Base-by-base conservation (phyloP, 2,888 invertebrate genomes). In the Xanthia togata region DNA sequence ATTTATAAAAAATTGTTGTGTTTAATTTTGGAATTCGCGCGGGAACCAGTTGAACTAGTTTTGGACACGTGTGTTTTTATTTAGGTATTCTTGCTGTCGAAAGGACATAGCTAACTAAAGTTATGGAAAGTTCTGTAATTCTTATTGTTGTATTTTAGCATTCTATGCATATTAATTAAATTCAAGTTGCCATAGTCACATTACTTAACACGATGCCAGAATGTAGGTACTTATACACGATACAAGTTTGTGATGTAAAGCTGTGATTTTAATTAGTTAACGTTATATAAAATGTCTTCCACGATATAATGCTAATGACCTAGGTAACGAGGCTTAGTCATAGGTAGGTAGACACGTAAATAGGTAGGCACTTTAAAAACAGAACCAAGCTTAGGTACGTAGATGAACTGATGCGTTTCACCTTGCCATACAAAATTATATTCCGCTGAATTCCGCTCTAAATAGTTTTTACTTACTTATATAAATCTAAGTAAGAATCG, bases 11-110 rank as follows among this genome's bases (percentile, higher is more conserved):
- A 78, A 73, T 31, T 31, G 67, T 76, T 68, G 82, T 78, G 70
- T 63, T 77, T 60, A 23, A 70, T 75, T 79, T 62, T 69, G 76
- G 79, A 78, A 63, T 78, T 77, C 76, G 64, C 73, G 79, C 84
- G 88, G 79, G 76, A 81, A 70, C n/a, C 63, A 53, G 70, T 53
- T 47, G 3, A 20, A 47, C 20, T 38, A 20, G 62, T 50, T 55
- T 65, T 62, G 35, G 20, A 60, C 9, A 69, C 44, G 73, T 86
- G 38, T 4, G 60, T 73, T 73, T 72, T 50, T 78, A n/a, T 35
- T n/a, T 53, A 41, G 41, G 41, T 44, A 71, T 59, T 44, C n/a
- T 50, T 63, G 44, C 44, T 2, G n/a, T 63, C 2, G 11, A 31
- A 11, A 0, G 14, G 14, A 31, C 31, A 47, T 47, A 47, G 3